Evolutionary conservation across 2,113 vertebrate genomes (phyloP).

Genomic region (Psammodynastes pulverulentus): DNA sequence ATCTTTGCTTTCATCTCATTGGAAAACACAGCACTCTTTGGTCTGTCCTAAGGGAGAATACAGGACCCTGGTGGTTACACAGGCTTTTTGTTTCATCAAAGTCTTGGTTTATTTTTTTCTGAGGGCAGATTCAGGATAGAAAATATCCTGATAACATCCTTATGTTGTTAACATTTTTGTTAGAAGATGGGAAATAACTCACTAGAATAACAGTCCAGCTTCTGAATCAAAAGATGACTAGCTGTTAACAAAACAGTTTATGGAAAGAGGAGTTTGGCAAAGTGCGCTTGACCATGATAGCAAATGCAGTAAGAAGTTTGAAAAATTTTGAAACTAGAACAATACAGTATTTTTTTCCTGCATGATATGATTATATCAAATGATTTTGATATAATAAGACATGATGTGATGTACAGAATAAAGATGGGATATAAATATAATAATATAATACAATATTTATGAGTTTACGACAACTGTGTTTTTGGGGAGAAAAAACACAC

Average conservation of each 20-base stretch:
- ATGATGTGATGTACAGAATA: neutral
- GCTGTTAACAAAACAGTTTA: neutral
- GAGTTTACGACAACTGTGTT: neutral
- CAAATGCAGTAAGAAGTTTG: neutral
- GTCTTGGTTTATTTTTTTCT: fast-evolving
- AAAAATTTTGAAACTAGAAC: neutral
- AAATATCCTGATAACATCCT: neutral
- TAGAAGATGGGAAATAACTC: neutral
- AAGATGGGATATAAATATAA: neutral
- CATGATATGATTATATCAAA: neutral
- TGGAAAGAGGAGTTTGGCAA: neutral
- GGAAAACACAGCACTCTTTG: constrained; percentile 85
- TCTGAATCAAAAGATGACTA: neutral
- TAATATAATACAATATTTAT: neutral
- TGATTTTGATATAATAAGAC: neutral
- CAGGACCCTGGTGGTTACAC: fast-evolving
- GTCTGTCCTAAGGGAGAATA: constrained; percentile 76
- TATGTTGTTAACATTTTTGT: neutral
- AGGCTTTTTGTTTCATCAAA: neutral
- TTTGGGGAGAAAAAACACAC: neutral
- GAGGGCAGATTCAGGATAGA: neutral
- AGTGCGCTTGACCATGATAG: neutral
- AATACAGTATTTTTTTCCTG: neutral
- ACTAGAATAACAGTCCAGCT: neutral
- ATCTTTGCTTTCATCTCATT: constrained; percentile 87